A percentile compares a stretch with the other conserved stretches of the same genome.
phyloP scores from a whole-genome alignment of 1,140 invertebrate genomes.

The Zaprionus lachaisei region DNA sequence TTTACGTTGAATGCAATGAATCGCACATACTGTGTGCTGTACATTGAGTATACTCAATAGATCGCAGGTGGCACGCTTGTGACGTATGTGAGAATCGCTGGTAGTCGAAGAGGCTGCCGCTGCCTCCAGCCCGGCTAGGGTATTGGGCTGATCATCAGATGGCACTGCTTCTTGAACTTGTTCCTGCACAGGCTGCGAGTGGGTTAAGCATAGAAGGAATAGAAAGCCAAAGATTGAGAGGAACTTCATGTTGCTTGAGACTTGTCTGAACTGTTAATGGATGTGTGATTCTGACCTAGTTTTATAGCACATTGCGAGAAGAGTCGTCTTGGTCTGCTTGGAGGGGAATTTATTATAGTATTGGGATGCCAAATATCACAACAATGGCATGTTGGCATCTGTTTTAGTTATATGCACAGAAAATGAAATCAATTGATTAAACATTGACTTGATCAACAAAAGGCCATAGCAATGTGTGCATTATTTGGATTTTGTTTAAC shows the following conservation, averaged over 20 bases:
- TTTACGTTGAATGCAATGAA: slow-evolving; percentile 57
- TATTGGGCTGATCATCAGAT: not conserved
- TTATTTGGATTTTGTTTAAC: not conserved
- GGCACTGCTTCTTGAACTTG: too few species aligned
- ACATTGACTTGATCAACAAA: not conserved
- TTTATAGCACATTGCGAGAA: not conserved
- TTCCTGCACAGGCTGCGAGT: not conserved
- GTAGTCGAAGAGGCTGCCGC: not conserved
- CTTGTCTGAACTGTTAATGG: not conserved
- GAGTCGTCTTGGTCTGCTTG: not conserved
- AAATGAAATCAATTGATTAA: slow-evolving; percentile 4
- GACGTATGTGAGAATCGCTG: slow-evolving; percentile 25
- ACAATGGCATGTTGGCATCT: slow-evolving; percentile 2
- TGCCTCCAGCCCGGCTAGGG: not conserved
- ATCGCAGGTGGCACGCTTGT: slow-evolving; percentile 77
- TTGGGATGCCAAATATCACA: slow-evolving; percentile 2
- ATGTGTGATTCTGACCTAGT: not conserved
- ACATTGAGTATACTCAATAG: slow-evolving; percentile 60
- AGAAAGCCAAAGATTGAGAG: not conserved
- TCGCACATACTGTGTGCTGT: slow-evolving; percentile 65
- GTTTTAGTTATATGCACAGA: not conserved
- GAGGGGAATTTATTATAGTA: not conserved
- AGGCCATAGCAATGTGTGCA: not conserved
- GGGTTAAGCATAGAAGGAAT: not conserved
- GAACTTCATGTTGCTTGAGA: not conserved